phyloP scores from a whole-genome alignment of 2,888 invertebrate species.

The Dasypolia templi region DNA sequence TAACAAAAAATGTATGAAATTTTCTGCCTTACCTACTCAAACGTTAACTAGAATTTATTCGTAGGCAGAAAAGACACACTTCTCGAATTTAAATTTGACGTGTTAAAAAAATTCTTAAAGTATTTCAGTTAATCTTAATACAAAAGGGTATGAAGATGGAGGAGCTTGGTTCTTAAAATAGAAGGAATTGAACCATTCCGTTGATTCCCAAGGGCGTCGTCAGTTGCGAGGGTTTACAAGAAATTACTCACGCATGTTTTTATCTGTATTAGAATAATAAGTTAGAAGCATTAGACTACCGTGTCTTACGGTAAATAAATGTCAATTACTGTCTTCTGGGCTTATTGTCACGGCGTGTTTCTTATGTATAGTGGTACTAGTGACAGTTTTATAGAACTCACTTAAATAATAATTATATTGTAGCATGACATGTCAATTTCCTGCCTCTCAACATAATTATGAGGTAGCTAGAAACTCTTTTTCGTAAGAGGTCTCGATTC shows the following conservation, averaged over 20 bases:
- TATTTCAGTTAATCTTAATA: conserved; percentile 39
- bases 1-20: not conserved
- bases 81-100: not conserved
- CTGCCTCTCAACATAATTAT: not conserved
- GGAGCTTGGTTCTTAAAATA: conserved; percentile 22
- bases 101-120: conserved; percentile 29
- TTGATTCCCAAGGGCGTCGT: conserved; percentile 43
- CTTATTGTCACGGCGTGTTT: conserved; percentile 3
- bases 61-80: not conserved
- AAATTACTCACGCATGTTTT: conserved; percentile 9
- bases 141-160: conserved; percentile 37
- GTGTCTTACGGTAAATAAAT: conserved; percentile 11
- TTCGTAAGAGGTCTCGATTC: not conserved
- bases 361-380: too few species aligned
- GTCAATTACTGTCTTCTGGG: conserved; percentile 6
- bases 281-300: conserved; percentile 3
- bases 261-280: conserved; percentile 10
- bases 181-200: conserved; percentile 35
- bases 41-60: not conserved
- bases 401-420: too few species aligned
- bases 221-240: conserved; percentile 27
- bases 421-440: too few species aligned
- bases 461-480: not conserved
- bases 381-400: too few species aligned
- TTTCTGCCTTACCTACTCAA: not conserved